These are phyloP conservation scores for Bombus superbus DNA, from an alignment of 1,140 invertebrate genomes.

Conservation along the genomic window DNA sequence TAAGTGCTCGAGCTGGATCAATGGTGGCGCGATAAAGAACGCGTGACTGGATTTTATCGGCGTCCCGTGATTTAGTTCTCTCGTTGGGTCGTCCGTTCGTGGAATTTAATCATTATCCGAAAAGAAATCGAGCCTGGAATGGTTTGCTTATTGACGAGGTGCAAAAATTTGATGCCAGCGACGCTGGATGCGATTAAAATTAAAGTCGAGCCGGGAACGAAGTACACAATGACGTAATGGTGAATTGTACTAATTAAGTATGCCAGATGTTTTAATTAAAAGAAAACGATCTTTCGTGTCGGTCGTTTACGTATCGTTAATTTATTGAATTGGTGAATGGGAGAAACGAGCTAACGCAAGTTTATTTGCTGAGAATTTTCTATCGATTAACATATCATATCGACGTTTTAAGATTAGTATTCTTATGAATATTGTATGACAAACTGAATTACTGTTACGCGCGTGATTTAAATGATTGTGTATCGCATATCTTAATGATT, in stretches of 20 bases:
- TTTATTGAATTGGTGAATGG: not conserved
- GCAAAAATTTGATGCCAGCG: no score
- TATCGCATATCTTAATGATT: no score
- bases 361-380: not conserved
- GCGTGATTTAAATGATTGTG: no score
- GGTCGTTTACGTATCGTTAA: not conserved
- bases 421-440: not conserved
- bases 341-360: not conserved
- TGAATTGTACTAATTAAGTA: not conserved
- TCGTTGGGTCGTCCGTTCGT: no score
- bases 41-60: slow-evolving; percentile 2
- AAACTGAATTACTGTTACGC: not conserved
- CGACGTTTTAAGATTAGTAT: not conserved
- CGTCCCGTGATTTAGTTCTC: not conserved
- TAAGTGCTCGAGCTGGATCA: not conserved
- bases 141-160: not conserved
- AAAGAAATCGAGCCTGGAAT: no score
- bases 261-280: not conserved
- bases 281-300: not conserved
- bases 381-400: not conserved
- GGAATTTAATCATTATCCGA: not conserved
- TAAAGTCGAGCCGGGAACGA: not conserved
- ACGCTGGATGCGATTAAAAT: no score
- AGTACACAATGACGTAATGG: not conserved
- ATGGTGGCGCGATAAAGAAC: not conserved